Percentiles rank a stretch among this genome's conserved stretches.
phyloP scores from a whole-genome alignment of 2,888 invertebrate genomes.

The Acleris holmiana region DNA sequence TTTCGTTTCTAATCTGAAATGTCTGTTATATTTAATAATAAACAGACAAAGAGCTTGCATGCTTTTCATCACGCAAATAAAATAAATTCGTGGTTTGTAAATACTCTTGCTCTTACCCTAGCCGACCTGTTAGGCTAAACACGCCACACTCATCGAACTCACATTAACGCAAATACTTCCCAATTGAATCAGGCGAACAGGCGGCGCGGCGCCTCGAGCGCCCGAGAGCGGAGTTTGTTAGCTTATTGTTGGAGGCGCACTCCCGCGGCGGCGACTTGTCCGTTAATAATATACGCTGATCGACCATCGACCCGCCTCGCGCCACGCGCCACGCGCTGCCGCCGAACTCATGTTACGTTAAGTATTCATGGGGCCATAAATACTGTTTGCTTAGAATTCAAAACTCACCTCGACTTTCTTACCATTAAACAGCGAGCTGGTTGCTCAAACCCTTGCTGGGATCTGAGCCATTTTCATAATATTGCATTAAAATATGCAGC shows the following conservation, averaged over 20 bases:
- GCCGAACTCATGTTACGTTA: neutral
- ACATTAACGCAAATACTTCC: neutral
- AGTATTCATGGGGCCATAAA: neutral
- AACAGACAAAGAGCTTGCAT: too few relatives aligned
- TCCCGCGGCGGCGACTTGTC: conserved; percentile 24
- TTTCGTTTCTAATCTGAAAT: too few relatives aligned
- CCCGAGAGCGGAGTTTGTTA: conserved; percentile 10
- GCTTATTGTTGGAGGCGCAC: conserved; percentile 19
- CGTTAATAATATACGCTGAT: conserved; percentile 18
- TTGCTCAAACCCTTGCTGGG: too few relatives aligned
- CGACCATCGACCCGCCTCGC: neutral
- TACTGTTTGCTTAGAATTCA: neutral
- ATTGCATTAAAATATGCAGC: too few relatives aligned
- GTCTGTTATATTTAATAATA: too few relatives aligned
- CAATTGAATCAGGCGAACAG: neutral
- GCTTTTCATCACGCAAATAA: too few relatives aligned
- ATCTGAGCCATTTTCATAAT: too few relatives aligned
- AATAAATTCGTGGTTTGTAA: too few relatives aligned
- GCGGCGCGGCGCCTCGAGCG: neutral
- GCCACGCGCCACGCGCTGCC: neutral
- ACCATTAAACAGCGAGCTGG: too few relatives aligned
- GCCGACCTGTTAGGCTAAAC: too few relatives aligned
- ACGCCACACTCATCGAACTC: too few relatives aligned
- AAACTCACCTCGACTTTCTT: neutral
- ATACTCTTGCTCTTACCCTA: too few relatives aligned